Evolutionary conservation across 2,797 vertebrate species (phyloP).

Genomic region (Acipenser ruthenus): DNA sequence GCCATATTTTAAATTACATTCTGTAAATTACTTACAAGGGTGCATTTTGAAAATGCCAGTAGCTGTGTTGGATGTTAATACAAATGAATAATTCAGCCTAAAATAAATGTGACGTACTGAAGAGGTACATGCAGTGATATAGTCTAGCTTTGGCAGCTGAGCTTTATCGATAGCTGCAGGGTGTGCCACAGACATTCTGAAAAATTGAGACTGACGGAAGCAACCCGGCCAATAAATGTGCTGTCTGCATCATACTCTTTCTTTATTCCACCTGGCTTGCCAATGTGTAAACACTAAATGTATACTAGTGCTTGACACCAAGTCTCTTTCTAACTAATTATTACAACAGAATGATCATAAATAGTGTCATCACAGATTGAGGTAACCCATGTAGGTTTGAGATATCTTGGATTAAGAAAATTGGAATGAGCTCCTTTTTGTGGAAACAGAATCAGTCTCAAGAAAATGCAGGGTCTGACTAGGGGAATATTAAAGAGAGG

Average conservation of each 20-base stretch:
- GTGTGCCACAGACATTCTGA: slow-evolving; percentile 32
- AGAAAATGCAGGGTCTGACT: too few species aligned
- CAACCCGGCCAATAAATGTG: slow-evolving; percentile 48
- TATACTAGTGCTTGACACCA: slow-evolving; percentile 39
- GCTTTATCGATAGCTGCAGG: slow-evolving; percentile 32
- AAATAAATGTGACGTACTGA: slow-evolving; percentile 7
- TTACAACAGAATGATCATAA: slow-evolving; percentile 14
- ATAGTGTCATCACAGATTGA: slow-evolving; percentile 10
- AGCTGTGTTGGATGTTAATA: slow-evolving; percentile 16
- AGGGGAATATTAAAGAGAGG: too few species aligned
- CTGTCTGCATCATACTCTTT: slow-evolving; percentile 44
- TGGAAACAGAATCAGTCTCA: too few species aligned
- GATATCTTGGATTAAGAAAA: background rate
- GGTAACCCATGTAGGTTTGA: background rate
- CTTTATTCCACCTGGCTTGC: slow-evolving; percentile 36
- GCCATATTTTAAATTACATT: slow-evolving; percentile 19
- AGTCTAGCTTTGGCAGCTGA: slow-evolving; percentile 30
- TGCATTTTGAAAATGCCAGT: slow-evolving; percentile 15
- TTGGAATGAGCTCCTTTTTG: background rate
- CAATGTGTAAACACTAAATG: slow-evolving; percentile 49
- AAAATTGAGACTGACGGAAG: slow-evolving; percentile 43
- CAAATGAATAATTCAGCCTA: slow-evolving; percentile 16
- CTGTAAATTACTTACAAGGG: slow-evolving; percentile 28
- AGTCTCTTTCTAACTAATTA: slow-evolving; percentile 28
- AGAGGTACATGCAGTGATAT: slow-evolving; percentile 20